Evolutionary conservation across 2,797 vertebrate species (phyloP).

Genomic region (Ctenopoma multispine): DNA sequence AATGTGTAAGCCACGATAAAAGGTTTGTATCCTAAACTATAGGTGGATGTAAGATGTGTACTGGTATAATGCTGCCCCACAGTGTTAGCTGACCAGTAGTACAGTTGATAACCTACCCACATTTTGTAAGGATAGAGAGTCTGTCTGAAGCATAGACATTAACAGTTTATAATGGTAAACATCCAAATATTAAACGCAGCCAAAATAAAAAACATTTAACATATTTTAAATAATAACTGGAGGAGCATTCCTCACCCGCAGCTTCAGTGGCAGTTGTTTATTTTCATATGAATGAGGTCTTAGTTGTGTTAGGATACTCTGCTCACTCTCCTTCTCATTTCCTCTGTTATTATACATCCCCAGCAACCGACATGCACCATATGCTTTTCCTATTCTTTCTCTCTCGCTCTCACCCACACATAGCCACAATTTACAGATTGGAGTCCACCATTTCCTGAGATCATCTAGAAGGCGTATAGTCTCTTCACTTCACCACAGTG

Average conservation of each 20-base stretch:
- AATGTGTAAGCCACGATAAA: neutral
- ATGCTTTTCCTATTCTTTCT: constrained; percentile 2
- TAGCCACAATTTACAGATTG: constrained; percentile 8
- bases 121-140: no score
- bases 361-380: constrained; percentile 26
- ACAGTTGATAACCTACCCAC: neutral
- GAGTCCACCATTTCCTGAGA: constrained; percentile 16
- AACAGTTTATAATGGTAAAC: neutral
- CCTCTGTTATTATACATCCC: constrained; percentile 17
- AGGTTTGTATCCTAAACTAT: neutral
- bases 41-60: no score
- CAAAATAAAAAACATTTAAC: neutral
- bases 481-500: constrained; percentile 18
- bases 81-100: constrained; percentile 16
- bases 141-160: neutral
- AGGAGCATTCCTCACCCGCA: neutral
- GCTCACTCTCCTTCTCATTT: neutral
- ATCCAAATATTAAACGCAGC: neutral
- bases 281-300: neutral
- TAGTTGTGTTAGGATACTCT: neutral
- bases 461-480: constrained; percentile 41
- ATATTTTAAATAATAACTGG: neutral
- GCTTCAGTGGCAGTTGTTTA: neutral
- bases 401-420: neutral
- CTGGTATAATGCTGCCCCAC: constrained; percentile 46